phyloP scores from a whole-genome alignment of 2,113 vertebrate species.

The Theristicus caerulescens region DNA sequence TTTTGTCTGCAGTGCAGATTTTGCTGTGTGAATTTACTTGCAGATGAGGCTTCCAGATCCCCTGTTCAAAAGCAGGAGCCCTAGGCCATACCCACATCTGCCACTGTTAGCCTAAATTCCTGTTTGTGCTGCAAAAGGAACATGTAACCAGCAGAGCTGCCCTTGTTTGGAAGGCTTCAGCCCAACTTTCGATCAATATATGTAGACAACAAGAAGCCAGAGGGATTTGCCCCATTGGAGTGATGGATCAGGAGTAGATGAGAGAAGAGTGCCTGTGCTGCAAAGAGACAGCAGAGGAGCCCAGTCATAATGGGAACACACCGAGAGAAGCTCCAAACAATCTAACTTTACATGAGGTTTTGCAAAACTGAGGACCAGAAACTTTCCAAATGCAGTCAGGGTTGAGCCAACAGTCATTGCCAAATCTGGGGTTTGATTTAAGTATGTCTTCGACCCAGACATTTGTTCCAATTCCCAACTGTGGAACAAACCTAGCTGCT shows the following conservation, averaged over 20 bases:
- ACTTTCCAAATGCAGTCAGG: background rate
- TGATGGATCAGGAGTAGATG: background rate
- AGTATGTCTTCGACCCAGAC: background rate
- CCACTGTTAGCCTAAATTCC: background rate
- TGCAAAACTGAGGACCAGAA: background rate
- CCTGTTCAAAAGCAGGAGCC: background rate
- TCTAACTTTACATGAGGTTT: background rate
- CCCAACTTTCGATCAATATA: background rate
- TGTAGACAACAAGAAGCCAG: background rate
- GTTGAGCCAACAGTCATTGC: background rate
- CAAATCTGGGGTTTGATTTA: background rate
- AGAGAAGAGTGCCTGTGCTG: background rate
- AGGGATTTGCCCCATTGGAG: background rate
- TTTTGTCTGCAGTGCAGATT: conserved; percentile 39
- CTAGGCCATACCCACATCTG: background rate
- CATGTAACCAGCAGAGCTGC: background rate
- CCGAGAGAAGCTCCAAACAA: fast-evolving
- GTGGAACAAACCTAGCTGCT: background rate
- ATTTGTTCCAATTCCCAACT: background rate
- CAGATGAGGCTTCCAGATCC: conserved; percentile 35
- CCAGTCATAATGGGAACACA: background rate
- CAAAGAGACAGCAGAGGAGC: background rate
- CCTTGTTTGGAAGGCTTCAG: background rate
- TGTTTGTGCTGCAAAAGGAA: background rate
- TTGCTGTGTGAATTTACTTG: conserved; percentile 38